These are phyloP conservation scores for Blastobasis adustella DNA, from an alignment of 2,888 invertebrate genomes.

Conservation along the genomic window DNA sequence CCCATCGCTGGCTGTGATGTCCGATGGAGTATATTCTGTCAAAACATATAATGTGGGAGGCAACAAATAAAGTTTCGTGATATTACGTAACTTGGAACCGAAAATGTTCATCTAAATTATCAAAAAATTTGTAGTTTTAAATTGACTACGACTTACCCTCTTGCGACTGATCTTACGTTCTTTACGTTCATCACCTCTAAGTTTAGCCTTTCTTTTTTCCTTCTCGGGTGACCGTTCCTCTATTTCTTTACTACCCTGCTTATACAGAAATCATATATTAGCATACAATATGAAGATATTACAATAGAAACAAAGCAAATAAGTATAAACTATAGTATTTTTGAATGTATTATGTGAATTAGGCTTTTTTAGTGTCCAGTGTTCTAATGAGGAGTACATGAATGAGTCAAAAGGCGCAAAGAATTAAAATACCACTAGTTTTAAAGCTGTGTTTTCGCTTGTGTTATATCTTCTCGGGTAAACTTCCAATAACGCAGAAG, in stretches of 20 bases:
- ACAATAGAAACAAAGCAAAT: no score
- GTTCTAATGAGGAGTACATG: no score
- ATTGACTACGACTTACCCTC: slow-evolving; percentile 72
- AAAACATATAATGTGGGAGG: no score
- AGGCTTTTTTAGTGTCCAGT: no score
- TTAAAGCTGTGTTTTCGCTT: slow-evolving; percentile 2
- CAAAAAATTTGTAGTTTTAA: background rate
- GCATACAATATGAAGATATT: background rate
- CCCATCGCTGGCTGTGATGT: no score
- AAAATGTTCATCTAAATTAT: no score
- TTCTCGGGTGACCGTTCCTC: slow-evolving; percentile 78
- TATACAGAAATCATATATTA: slow-evolving; percentile 43
- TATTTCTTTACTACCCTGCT: slow-evolving; percentile 75
- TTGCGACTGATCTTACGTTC: slow-evolving; percentile 88
- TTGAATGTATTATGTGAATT: no score
- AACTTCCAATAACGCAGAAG: background rate
- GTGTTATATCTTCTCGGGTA: background rate
- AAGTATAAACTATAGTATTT: no score
- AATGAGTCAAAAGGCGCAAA: slow-evolving; percentile 44
- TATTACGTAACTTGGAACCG: no score
- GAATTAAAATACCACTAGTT: slow-evolving; percentile 32
- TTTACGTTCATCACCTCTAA: slow-evolving; percentile 76
- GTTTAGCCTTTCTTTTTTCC: slow-evolving; percentile 82
- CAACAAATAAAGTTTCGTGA: no score
- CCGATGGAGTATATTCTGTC: no score